Conservation (phyloP, 2,113 vertebrate species). For the Scalopus aquaticus region DNA sequence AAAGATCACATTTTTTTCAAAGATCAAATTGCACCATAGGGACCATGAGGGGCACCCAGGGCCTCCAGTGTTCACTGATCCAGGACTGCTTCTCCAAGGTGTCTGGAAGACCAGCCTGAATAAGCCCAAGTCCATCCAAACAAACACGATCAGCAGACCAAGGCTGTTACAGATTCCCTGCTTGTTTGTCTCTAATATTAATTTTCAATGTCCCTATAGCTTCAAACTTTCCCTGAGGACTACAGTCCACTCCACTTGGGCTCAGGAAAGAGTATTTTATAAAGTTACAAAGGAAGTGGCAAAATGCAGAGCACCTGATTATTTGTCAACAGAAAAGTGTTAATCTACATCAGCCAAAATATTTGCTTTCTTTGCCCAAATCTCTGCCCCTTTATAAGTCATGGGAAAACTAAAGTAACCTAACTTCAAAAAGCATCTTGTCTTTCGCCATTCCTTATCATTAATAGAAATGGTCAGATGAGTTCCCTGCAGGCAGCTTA, state of each 20-base stretch:
- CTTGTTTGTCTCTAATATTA: neutral
- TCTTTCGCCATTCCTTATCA: neutral
- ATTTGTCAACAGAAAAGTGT: slow-evolving; percentile 65
- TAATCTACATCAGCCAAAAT: slow-evolving; percentile 61
- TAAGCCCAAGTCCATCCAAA: neutral
- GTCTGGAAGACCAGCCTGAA: neutral
- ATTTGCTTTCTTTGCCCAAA: slow-evolving; percentile 60
- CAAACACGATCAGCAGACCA: neutral
- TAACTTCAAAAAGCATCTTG: slow-evolving; percentile 16
- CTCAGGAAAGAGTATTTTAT: slow-evolving; percentile 57
- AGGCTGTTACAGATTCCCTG: neutral
- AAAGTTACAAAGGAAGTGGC: slow-evolving; percentile 66
- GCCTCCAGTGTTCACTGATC: neutral
- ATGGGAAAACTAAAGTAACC: slow-evolving; percentile 14
- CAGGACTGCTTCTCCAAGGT: neutral
- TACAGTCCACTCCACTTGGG: slow-evolving; percentile 15
- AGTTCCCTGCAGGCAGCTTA: neutral
- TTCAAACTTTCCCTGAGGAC: slow-evolving; percentile 64
- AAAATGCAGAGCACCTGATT: slow-evolving; percentile 74
- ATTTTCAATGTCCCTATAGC: slow-evolving; percentile 28
- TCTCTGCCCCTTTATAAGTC: slow-evolving; percentile 27
- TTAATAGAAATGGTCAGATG: slow-evolving; percentile 34
- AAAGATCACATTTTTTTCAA: slow-evolving; percentile 42
- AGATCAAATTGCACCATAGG: neutral
- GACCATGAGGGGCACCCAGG: neutral